A percentile compares a stretch with the other conserved stretches of the same genome.
phyloP scores from a whole-genome alignment of 2,113 vertebrate species.

The Nothobranchius furzeri region DNA sequence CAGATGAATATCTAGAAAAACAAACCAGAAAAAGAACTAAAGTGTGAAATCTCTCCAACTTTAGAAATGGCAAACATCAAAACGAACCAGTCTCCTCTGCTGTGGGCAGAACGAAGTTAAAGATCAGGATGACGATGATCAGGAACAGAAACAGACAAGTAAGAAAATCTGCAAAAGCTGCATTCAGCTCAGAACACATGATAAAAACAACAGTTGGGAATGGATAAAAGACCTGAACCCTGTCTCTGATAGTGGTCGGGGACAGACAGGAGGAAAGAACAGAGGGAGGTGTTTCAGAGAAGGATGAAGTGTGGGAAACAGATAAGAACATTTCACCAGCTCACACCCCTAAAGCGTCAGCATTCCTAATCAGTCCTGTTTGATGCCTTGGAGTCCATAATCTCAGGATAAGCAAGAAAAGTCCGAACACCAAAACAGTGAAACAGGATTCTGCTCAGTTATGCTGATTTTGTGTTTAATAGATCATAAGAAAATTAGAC shows the following conservation, averaged over 20 bases:
- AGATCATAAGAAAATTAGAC: neutral
- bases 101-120: neutral
- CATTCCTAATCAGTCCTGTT: slow-evolving; percentile 35
- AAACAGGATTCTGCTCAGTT: slow-evolving; percentile 5
- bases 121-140: neutral
- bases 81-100: neutral
- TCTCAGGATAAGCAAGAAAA: neutral
- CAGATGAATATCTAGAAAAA: slow-evolving; percentile 30
- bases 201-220: slow-evolving; percentile 51
- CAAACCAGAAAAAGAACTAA: slow-evolving; percentile 9
- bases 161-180: slow-evolving; percentile 29
- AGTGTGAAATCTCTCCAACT: slow-evolving; percentile 4
- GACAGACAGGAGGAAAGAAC: slow-evolving; percentile 37
- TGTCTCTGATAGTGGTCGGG: slow-evolving; percentile 27
- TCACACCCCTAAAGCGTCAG: slow-evolving; percentile 13
- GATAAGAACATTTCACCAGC: slow-evolving; percentile 28
- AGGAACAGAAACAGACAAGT: slow-evolving; percentile 22
- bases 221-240: slow-evolving; percentile 56
- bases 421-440: neutral
- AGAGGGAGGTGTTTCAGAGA: slow-evolving; percentile 40
- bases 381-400: slow-evolving; percentile 1
- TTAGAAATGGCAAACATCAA: neutral
- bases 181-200: slow-evolving; percentile 44
- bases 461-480: slow-evolving; percentile 32
- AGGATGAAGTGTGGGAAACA: slow-evolving; percentile 66